Evolutionary conservation across 2,888 invertebrate species (phyloP).

Genomic region (Stictocephala bisonia): DNA sequence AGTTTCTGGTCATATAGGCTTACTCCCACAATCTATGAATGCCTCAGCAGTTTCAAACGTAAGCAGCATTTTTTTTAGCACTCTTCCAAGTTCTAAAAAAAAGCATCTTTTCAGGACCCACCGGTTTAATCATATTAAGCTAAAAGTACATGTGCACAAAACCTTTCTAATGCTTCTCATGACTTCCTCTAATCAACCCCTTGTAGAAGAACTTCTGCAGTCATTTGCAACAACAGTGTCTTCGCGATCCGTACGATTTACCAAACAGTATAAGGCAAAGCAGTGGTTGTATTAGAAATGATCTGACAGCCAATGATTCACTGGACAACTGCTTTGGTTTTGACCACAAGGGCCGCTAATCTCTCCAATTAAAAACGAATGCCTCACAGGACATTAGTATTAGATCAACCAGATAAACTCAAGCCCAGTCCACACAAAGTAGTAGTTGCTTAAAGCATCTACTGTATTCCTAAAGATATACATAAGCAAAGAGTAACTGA

Average conservation of each 20-base stretch:
- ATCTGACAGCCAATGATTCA: background rate
- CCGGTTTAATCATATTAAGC: too few relatives aligned
- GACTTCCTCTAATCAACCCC: slow-evolving; percentile 31
- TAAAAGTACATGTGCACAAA: background rate
- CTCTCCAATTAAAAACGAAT: slow-evolving; percentile 51
- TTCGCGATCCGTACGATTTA: background rate
- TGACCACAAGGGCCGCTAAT: slow-evolving; percentile 51
- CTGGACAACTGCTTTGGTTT: slow-evolving; percentile 52
- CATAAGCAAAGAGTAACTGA: too few relatives aligned
- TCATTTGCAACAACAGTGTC: slow-evolving; percentile 12
- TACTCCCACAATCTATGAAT: too few relatives aligned
- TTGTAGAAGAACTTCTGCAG: background rate
- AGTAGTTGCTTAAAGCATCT: slow-evolving; percentile 5
- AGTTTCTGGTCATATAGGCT: too few relatives aligned
- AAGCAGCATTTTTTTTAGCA: too few relatives aligned
- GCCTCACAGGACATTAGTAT: background rate
- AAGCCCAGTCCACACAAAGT: slow-evolving; percentile 12
- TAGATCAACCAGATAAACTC: background rate
- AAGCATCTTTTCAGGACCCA: too few relatives aligned
- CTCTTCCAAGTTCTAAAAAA: too few relatives aligned
- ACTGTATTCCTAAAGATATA: slow-evolving; percentile 9
- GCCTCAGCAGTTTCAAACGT: too few relatives aligned
- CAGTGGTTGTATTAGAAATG: background rate
- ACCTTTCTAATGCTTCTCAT: background rate
- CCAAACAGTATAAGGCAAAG: background rate